Conservation (phyloP, 2,797 vertebrate genomes). For the Geotrypetes seraphini region DNA sequence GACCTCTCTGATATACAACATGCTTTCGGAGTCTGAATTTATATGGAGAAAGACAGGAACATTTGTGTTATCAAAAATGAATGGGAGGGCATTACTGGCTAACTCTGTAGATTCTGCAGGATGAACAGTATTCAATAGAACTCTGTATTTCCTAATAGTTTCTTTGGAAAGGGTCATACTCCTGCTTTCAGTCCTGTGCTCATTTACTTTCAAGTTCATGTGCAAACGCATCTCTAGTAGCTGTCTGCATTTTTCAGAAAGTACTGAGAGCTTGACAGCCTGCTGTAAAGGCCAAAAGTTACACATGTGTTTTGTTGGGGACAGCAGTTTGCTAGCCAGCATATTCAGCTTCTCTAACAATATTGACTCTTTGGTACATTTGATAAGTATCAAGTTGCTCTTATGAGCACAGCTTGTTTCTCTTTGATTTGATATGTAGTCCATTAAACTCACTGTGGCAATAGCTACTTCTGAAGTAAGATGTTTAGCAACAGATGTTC, state of each 20-base stretch:
- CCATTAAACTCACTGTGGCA: background rate
- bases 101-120: conserved; percentile 30
- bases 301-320: conserved; percentile 13
- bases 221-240: conserved; percentile 47
- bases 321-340: conserved; percentile 38
- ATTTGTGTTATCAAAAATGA: conserved; percentile 13
- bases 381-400: conserved; percentile 23
- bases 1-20: conserved; percentile 16
- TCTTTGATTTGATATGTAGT: conserved; percentile 25
- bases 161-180: conserved; percentile 39
- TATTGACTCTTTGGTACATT: conserved; percentile 46
- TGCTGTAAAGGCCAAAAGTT: background rate
- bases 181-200: conserved; percentile 27
- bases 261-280: no score
- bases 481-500: background rate
- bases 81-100: conserved; percentile 20
- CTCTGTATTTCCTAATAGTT: no score
- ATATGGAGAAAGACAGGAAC: conserved; percentile 41
- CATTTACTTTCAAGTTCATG: conserved; percentile 30
- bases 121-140: conserved; percentile 41
- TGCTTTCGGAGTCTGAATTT: conserved; percentile 19
- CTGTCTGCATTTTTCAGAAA: conserved; percentile 26
- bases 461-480: conserved; percentile 4
- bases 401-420: conserved; percentile 15
- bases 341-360: conserved; percentile 46